These are phyloP conservation scores for western clawed frog (Xenopus tropicalis) DNA, from an alignment of 2,113 vertebrate species.

Conservation along the genomic window DNA sequence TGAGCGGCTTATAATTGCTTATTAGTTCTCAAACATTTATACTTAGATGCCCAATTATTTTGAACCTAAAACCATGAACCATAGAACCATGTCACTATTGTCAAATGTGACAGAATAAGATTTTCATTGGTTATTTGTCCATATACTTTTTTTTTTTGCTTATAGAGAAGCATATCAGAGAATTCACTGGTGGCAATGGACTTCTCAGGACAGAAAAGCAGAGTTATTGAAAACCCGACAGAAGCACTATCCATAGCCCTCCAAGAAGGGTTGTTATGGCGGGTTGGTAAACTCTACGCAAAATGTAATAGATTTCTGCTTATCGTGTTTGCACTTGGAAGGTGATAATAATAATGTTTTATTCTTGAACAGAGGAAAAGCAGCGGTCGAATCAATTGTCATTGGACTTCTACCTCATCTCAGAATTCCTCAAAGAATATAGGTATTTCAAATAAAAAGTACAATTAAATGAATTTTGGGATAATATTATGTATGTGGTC, in stretches of 20 bases:
- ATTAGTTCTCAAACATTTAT: no score
- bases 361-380: constrained; percentile 80
- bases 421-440: constrained; percentile 70
- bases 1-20: no score
- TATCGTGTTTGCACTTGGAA: neutral
- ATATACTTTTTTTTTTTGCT: constrained; percentile 22
- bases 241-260: constrained; percentile 92
- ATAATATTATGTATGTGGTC: no score
- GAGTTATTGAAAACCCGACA: constrained; percentile 93
- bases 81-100: no score
- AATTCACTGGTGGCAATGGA: constrained; percentile 98
- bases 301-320: constrained; percentile 9
- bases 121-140: neutral
- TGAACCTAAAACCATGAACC: no score
- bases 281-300: constrained; percentile 67
- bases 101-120: neutral
- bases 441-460: constrained; percentile 63
- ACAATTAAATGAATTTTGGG: neutral
- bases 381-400: constrained; percentile 80
- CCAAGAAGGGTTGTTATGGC: constrained; percentile 92
- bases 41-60: no score
- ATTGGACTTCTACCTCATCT: constrained; percentile 78
- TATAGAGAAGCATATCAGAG: constrained; percentile 94
- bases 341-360: constrained; percentile 1
- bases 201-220: constrained; percentile 90